These are phyloP conservation scores for Himalopsyche japonica DNA, from an alignment of 2,888 invertebrate species.

Conservation along the genomic window DNA sequence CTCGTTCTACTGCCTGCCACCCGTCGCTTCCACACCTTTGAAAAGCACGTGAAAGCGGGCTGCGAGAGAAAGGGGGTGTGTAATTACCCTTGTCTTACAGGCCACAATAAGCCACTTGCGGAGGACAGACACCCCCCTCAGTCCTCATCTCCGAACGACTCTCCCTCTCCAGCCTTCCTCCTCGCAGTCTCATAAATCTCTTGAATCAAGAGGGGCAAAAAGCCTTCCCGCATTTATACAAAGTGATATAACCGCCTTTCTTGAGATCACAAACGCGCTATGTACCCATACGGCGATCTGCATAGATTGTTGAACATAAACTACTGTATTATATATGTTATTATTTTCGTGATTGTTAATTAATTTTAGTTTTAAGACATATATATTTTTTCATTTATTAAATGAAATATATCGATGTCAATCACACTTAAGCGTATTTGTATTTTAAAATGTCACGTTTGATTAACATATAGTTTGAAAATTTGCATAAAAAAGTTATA, in stretches of 20 bases:
- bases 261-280: not conserved
- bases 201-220: not conserved
- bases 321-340: no score
- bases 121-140: constrained; percentile 10
- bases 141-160: not conserved
- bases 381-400: no score
- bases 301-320: no score
- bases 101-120: constrained; percentile 35
- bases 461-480: no score
- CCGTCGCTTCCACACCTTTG: not conserved
- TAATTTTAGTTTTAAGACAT: no score
- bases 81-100: constrained; percentile 40
- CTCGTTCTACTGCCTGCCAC: not conserved
- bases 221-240: not conserved
- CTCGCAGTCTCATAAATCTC: constrained; percentile 22
- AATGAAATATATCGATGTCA: no score
- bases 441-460: no score
- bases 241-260: not conserved
- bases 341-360: no score
- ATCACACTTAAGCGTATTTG: no score
- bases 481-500: no score
- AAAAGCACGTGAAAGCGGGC: not conserved
- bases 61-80: constrained; percentile 27
- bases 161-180: constrained; percentile 1
- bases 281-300: no score